Evolutionary conservation across 2,888 invertebrate species (phyloP).

Genomic region (Schizaphis graminum): DNA sequence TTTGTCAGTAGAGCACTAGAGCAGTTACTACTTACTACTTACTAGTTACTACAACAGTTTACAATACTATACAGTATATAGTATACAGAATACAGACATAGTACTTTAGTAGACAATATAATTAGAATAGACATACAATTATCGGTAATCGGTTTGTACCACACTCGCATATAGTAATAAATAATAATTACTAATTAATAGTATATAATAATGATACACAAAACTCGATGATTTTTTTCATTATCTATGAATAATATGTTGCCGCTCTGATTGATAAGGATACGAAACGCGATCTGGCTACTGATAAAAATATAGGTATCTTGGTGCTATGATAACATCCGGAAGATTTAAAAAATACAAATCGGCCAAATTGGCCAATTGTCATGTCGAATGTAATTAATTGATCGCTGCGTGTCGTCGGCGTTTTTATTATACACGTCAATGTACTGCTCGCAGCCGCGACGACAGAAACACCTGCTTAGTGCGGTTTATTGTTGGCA

Average conservation of each 20-base stretch:
- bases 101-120: too few species aligned
- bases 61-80: too few species aligned
- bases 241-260: background rate
- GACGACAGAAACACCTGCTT: background rate
- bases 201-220: too few species aligned
- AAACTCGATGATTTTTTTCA: too few species aligned
- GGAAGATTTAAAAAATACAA: constrained; percentile 20
- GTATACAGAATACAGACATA: too few species aligned
- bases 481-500: background rate
- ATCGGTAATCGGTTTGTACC: too few species aligned
- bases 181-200: too few species aligned
- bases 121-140: too few species aligned
- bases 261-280: constrained; percentile 19
- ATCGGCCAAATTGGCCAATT: constrained; percentile 7
- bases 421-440: background rate
- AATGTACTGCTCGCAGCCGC: background rate
- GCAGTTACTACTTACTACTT: too few species aligned
- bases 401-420: background rate
- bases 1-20: too few species aligned
- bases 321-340: background rate
- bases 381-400: background rate
- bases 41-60: too few species aligned
- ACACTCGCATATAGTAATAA: too few species aligned
- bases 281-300: background rate
- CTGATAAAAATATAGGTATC: constrained; percentile 3